Evolutionary conservation across 2,797 vertebrate species (phyloP).

Genomic region (Holocentrus rufus): DNA sequence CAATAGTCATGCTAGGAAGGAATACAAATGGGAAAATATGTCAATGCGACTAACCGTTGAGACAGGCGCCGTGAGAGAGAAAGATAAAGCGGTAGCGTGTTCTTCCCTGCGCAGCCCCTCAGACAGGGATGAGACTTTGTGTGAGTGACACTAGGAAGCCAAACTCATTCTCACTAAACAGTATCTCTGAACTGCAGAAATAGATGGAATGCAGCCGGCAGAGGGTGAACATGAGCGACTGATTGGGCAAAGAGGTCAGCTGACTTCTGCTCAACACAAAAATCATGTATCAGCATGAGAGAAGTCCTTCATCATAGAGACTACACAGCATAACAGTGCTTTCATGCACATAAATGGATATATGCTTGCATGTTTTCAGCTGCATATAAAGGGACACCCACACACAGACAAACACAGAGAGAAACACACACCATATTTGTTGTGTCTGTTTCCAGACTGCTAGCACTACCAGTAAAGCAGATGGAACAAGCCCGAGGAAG

Average conservation of each 20-base stretch:
- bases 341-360: neutral
- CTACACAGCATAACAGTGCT: conserved; percentile 7
- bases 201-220: conserved; percentile 20
- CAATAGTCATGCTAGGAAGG: conserved; percentile 45
- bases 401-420: neutral
- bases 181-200: conserved; percentile 34
- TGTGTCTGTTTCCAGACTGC: conserved; percentile 65
- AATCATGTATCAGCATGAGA: conserved; percentile 25
- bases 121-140: conserved; percentile 53
- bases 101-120: conserved; percentile 59
- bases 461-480: conserved; percentile 67
- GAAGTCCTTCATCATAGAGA: conserved; percentile 25
- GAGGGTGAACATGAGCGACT: conserved; percentile 12
- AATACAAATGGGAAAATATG: conserved; percentile 58
- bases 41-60: conserved; percentile 54
- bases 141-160: conserved; percentile 65
- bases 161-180: conserved; percentile 43
- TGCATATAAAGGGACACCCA: conserved; percentile 22
- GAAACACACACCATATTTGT: conserved; percentile 49
- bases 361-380: neutral
- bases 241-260: conserved; percentile 23
- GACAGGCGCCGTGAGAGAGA: conserved; percentile 40
- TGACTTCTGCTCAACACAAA: conserved; percentile 13
- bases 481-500: conserved; percentile 73
- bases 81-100: conserved; percentile 50